Evolutionary conservation across 2,797 vertebrate species (phyloP).

Genomic region (Delichon dasypus): DNA sequence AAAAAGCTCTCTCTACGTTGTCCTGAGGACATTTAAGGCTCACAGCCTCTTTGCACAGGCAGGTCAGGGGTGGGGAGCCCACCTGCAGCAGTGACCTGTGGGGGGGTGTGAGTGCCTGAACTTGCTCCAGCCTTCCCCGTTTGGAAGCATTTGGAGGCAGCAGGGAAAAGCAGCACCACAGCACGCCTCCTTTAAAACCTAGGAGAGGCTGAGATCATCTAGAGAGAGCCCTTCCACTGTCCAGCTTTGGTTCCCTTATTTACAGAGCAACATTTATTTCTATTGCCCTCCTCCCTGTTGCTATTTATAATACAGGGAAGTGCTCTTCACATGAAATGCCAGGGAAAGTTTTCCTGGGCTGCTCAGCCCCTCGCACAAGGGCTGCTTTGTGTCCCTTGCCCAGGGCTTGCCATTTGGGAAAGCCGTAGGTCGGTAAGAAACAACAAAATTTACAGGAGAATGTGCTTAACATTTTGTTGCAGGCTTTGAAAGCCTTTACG

Average conservation of each 20-base stretch:
- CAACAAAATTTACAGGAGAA: conserved; percentile 16
- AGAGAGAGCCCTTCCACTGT: not conserved
- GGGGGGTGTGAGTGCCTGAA: not conserved
- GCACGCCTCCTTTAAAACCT: not conserved
- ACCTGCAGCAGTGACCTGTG: not conserved
- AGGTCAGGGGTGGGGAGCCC: not conserved
- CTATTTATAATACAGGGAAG: conserved; percentile 52
- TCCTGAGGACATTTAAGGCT: not conserved
- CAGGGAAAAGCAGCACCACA: not conserved
- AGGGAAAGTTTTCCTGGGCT: conserved; percentile 27
- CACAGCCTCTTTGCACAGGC: not conserved
- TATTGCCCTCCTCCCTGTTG: conserved; percentile 21
- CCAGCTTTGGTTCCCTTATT: not conserved
- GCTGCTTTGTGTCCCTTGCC: conserved; percentile 22
- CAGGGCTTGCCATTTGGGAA: conserved; percentile 1
- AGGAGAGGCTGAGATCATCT: not conserved
- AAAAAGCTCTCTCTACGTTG: not conserved
- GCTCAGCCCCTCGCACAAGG: not conserved
- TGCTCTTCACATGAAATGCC: not conserved
- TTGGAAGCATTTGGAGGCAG: not conserved
- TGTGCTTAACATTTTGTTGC: conserved; percentile 1
- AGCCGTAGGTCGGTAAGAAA: conserved; percentile 23
- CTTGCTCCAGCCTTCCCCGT: not conserved
- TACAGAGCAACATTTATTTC: conserved; percentile 48
- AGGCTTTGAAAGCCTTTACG: conserved; percentile 27